A percentile compares a stretch with the other conserved stretches of the same genome.
These are phyloP conservation scores for Drosophila ezoana DNA, from an alignment of 2,888 invertebrate genomes.

Conservation along the genomic window DNA sequence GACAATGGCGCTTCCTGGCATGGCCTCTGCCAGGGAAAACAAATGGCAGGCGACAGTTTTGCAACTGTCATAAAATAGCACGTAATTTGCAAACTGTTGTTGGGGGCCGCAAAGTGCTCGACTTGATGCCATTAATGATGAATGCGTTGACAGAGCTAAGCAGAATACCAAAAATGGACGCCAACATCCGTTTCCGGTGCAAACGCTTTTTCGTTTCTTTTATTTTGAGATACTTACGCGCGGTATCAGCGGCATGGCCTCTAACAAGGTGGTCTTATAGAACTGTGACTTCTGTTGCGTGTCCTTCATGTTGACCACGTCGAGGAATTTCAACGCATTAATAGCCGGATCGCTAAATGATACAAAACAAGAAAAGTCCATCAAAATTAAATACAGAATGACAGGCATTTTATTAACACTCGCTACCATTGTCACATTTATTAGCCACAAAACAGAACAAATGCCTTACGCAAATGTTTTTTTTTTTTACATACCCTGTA, in stretches of 20 bases:
- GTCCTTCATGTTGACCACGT: constrained; percentile 96
- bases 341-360: constrained; percentile 92
- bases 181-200: constrained; percentile 55
- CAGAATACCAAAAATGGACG: constrained; percentile 27
- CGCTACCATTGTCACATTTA: background rate
- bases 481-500: too few relatives aligned
- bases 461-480: too few relatives aligned
- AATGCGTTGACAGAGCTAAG: constrained; percentile 41
- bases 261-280: constrained; percentile 94
- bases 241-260: constrained; percentile 94
- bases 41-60: constrained; percentile 42
- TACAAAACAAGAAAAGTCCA: constrained; percentile 19
- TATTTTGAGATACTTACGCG: constrained; percentile 87
- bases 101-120: constrained; percentile 59
- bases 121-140: constrained; percentile 69
- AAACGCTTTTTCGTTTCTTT: background rate
- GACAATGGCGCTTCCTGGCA: constrained; percentile 1
- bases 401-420: constrained; percentile 10
- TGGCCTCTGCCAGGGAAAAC: constrained; percentile 12
- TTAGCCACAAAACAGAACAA: background rate
- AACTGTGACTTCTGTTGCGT: constrained; percentile 95
- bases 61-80: constrained; percentile 63
- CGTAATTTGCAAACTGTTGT: constrained; percentile 72
- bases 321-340: constrained; percentile 95
- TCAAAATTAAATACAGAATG: constrained; percentile 31